Base-by-base conservation (phyloP, 1,140 invertebrate genomes). In the Sipha flava region DNA sequence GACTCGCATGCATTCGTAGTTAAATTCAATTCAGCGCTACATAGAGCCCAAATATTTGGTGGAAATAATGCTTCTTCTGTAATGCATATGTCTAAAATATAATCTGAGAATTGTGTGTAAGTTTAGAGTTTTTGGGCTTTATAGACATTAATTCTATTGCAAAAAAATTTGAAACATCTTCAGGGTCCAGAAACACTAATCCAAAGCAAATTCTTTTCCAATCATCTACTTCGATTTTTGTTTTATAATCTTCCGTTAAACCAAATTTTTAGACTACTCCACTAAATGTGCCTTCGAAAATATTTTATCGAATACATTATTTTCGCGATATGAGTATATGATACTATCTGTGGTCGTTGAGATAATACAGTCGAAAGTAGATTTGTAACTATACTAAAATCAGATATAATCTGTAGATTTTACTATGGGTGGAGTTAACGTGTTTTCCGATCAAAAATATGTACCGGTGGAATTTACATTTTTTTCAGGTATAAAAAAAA, bases 1-100 rank as follows among this genome's bases (percentile, higher is more conserved):
- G 14, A 23, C 29, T 79, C 37, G 34, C 57, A 79, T 59, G 37
- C 52, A 62, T 62, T 59, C 31, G 52, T 79, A 59, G 29, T 79
- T 40, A 45, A 45, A 54, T 75, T 37, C 7, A 54, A 54, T 37
- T 37, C 72, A 31, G n/a, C 21, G 31, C 29, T 79, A 3, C 23
- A 21, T 79, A 34, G 12, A 37, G 57, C 52, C 77, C 54, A 59
- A 62, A 62, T 43, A 62, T 40, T 72, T 26, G 68, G 43, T 45
- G 68, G 18, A 72, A 72, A 72, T 23, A 29, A 4, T 72, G 68
- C 68, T 45, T 40, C 23, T 7, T 47, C 43, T 40, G 5, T 1
- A 45, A 72, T 72, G 68, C 43, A 45, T 18, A 14, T 47, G 43
- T 72, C 43, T 47, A 47, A 26, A 6, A 40, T 34, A 7, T 66